These are phyloP conservation scores for Volucella inanis DNA, from an alignment of 2,888 invertebrate genomes.

Conservation along the genomic window DNA sequence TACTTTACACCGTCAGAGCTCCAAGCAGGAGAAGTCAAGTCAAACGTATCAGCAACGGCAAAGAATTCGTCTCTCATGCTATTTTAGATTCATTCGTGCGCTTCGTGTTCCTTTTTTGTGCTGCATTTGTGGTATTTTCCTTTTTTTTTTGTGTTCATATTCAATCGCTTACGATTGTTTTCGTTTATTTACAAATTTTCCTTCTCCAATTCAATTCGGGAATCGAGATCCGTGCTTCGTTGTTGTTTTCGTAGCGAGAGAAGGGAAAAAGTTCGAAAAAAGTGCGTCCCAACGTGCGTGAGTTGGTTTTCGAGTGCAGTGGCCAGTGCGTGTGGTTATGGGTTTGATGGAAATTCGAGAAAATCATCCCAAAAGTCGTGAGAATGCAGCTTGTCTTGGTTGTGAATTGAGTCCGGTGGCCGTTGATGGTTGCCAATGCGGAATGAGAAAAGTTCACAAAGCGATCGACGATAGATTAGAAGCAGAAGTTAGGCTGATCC, in stretches of 20 bases:
- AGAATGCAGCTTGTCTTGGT: slow-evolving; percentile 30
- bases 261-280: too few species aligned
- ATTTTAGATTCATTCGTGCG: slow-evolving; percentile 15
- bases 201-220: background rate
- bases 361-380: slow-evolving; percentile 35
- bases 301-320: slow-evolving; percentile 33
- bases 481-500: slow-evolving; percentile 11
- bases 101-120: slow-evolving; percentile 22
- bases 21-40: background rate
- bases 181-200: slow-evolving; percentile 9
- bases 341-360: slow-evolving; percentile 29
- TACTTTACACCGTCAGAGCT: background rate
- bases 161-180: slow-evolving; percentile 16
- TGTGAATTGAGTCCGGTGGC: slow-evolving; percentile 25
- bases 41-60: background rate
- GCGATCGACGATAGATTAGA: slow-evolving; percentile 2
- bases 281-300: slow-evolving; percentile 3
- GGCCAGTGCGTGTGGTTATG: slow-evolving; percentile 49
- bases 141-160: background rate
- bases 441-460: slow-evolving; percentile 2
- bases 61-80: slow-evolving; percentile 22
- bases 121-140: background rate
- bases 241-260: slow-evolving; percentile 20
- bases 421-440: slow-evolving; percentile 34
- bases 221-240: background rate